phyloP scores from a whole-genome alignment of 2,113 vertebrate species.

The Vombatus ursinus region DNA sequence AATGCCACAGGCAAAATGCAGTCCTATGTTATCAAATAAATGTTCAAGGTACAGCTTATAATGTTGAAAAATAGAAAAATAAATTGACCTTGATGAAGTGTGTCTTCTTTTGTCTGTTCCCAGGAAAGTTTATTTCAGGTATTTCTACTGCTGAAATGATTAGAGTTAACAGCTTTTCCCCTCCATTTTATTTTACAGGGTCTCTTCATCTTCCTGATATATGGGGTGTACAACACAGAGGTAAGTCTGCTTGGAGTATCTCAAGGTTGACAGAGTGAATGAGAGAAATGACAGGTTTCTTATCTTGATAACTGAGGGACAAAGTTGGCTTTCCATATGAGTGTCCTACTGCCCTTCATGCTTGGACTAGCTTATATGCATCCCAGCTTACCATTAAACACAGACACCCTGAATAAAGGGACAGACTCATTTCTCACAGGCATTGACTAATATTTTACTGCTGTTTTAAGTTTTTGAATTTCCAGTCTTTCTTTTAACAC shows the following conservation, averaged over 20 bases:
- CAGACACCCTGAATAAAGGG: slow-evolving; percentile 93
- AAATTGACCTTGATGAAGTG: slow-evolving; percentile 93
- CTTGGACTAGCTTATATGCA: slow-evolving; percentile 99
- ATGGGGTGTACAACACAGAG: slow-evolving; percentile 99
- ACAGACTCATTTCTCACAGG: slow-evolving; percentile 98
- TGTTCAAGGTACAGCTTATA: slow-evolving; percentile 86
- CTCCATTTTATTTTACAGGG: slow-evolving; percentile 92
- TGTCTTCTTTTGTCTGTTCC: slow-evolving; percentile 90
- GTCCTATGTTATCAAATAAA: slow-evolving; percentile 81
- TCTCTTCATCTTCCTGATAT: slow-evolving; percentile 99
- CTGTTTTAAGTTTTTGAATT: slow-evolving; percentile 97
- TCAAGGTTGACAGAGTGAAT: slow-evolving; percentile 99
- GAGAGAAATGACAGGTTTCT: slow-evolving; percentile 99
- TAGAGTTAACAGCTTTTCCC: slow-evolving; percentile 89
- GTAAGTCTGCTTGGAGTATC: slow-evolving; percentile 97
- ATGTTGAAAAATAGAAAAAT: slow-evolving; percentile 90
- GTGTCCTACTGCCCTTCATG: slow-evolving; percentile 99
- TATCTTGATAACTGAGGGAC: slow-evolving; percentile 95
- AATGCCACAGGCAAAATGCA: slow-evolving; percentile 58
- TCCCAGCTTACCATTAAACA: slow-evolving; percentile 98
- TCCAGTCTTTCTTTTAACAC: slow-evolving; percentile 90
- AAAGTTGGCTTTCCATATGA: slow-evolving; percentile 89
- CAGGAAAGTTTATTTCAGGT: slow-evolving; percentile 89
- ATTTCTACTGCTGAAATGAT: slow-evolving; percentile 89
- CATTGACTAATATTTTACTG: slow-evolving; percentile 96